Evolutionary conservation across 2,888 invertebrate genomes (phyloP).

Genomic region (Brachypalpus laphriformis): DNA sequence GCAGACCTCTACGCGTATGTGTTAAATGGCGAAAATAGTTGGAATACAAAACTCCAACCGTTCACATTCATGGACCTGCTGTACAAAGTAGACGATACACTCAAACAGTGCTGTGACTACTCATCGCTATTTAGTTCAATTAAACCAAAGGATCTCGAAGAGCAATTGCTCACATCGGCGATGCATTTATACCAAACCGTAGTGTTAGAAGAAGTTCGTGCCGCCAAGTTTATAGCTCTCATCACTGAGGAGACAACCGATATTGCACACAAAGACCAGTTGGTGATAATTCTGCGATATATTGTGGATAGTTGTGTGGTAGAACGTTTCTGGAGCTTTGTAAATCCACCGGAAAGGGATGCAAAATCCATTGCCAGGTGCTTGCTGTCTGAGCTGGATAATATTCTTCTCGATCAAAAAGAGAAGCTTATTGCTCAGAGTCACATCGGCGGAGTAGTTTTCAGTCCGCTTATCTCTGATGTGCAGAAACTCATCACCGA

Average conservation of each 20-base stretch:
- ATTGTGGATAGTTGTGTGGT: constrained; percentile 55
- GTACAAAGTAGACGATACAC: constrained; percentile 34
- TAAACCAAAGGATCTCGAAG: constrained; percentile 28
- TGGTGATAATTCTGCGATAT: constrained; percentile 46
- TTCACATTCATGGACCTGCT: constrained; percentile 41
- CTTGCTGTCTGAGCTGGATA: constrained; percentile 30
- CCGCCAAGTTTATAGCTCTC: constrained; percentile 50
- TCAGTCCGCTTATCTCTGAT: constrained; percentile 53
- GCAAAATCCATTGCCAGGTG: constrained; percentile 20
- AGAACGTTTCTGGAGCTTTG: constrained; percentile 54
- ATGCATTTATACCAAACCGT: constrained; percentile 37
- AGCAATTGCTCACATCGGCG: constrained; percentile 33
- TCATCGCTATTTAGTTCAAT: constrained; percentile 43
- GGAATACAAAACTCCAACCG: constrained; percentile 12
- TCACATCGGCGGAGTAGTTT: constrained; percentile 55
- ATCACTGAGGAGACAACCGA: constrained; percentile 66
- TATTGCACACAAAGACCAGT: constrained; percentile 48
- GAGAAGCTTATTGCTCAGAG: constrained; percentile 61
- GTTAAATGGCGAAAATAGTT: constrained; percentile 38
- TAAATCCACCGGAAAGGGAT: constrained; percentile 26
- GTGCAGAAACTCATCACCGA: constrained; percentile 49
- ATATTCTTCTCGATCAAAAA: constrained; percentile 35
- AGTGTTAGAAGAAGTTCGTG: constrained; percentile 40
- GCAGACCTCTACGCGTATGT: constrained; percentile 54
- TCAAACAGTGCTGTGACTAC: constrained; percentile 44